Conservation (phyloP, 2,113 vertebrate genomes). For the Callorhinus ursinus region DNA sequence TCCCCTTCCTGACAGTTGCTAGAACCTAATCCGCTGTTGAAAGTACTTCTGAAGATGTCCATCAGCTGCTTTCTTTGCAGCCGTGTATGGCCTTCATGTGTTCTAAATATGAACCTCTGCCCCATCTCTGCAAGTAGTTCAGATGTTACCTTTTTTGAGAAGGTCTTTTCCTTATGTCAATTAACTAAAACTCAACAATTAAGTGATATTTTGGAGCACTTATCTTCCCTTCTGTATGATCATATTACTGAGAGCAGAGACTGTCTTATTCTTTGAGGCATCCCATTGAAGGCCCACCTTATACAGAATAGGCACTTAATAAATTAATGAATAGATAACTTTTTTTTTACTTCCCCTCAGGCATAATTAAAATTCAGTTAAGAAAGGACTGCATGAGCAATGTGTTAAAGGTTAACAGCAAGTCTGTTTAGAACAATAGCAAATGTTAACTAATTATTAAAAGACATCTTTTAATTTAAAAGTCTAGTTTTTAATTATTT, state of each 20-base stretch:
- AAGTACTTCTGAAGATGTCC: neutral
- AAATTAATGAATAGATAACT: constrained; percentile 43
- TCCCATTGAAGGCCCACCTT: neutral
- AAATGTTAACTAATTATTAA: constrained; percentile 72
- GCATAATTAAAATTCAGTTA: constrained; percentile 69
- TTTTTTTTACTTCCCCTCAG: constrained; percentile 47
- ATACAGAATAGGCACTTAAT: neutral
- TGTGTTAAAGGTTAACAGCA: constrained; percentile 66
- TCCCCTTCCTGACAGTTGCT: neutral
- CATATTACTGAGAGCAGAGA: neutral
- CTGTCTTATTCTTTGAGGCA: neutral
- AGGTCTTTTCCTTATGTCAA: neutral
- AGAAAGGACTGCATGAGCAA: constrained; percentile 47
- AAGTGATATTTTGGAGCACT: constrained; percentile 8
- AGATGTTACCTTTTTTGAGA: neutral
- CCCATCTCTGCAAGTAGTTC: neutral
- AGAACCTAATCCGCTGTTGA: neutral
- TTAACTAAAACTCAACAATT: constrained; percentile 54
- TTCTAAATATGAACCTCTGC: neutral
- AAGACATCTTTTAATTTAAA: constrained; percentile 71
- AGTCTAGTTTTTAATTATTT: constrained; percentile 70
- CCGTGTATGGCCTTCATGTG: neutral
- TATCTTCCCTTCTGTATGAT: neutral
- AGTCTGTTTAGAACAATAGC: constrained; percentile 74
- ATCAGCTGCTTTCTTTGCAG: neutral